Evolutionary conservation across 2,888 invertebrate species (phyloP).

Genomic region (Hydropsyche betteni): DNA sequence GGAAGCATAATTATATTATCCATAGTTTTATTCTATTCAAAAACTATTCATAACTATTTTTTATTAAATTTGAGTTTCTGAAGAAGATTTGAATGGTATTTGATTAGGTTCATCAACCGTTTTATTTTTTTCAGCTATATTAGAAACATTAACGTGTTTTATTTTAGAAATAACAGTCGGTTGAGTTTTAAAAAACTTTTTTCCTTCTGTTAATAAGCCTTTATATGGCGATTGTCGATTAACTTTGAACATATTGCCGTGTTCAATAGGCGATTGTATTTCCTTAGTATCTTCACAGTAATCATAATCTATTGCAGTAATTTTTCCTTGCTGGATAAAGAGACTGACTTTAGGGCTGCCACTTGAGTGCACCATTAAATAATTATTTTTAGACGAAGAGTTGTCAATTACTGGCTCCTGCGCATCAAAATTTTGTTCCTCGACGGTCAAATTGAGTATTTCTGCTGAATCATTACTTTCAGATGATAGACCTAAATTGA

Average conservation of each 20-base stretch:
- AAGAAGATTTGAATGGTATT: neutral
- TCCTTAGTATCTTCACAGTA: slow-evolving; percentile 51
- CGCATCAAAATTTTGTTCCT: slow-evolving; percentile 1
- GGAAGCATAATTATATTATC: neutral
- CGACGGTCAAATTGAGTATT: neutral
- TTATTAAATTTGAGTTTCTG: slow-evolving; percentile 4
- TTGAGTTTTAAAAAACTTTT: neutral
- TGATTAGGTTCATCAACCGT: neutral
- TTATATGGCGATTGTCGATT: slow-evolving; percentile 48
- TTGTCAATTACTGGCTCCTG: neutral
- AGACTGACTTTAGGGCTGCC: slow-evolving; percentile 41
- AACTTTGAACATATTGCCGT: slow-evolving; percentile 46
- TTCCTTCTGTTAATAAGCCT: slow-evolving; percentile 39
- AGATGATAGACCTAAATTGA: slow-evolving; percentile 23
- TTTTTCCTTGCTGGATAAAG: slow-evolving; percentile 44
- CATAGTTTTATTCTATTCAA: neutral
- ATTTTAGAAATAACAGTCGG: slow-evolving; percentile 4
- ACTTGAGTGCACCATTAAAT: slow-evolving; percentile 14
- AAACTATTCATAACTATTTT: neutral
- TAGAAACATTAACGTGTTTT: neutral
- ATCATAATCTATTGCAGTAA: slow-evolving; percentile 47
- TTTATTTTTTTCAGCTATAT: neutral
- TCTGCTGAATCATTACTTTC: slow-evolving; percentile 31
- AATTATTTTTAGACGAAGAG: slow-evolving; percentile 5
- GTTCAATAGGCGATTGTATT: slow-evolving; percentile 47